Evolutionary conservation across 1,140 invertebrate genomes (phyloP).

Genomic region (Euwallacea fornicatus): DNA sequence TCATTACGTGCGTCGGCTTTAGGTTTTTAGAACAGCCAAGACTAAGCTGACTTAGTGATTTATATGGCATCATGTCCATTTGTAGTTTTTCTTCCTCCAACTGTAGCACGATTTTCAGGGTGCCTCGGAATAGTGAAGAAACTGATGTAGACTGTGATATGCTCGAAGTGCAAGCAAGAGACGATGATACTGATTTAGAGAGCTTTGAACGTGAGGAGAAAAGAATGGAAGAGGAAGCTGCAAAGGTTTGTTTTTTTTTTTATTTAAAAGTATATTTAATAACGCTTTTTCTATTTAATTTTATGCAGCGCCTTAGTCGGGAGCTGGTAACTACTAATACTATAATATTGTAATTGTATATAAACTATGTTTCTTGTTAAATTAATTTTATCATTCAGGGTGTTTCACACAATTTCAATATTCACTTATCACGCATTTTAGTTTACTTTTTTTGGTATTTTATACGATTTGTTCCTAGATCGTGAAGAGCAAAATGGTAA

Average conservation of each 20-base stretch:
- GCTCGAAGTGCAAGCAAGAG: constrained; percentile 44
- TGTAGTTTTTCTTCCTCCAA: constrained; percentile 10
- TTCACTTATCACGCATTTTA: no score
- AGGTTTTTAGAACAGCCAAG: no score
- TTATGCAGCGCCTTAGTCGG: constrained; percentile 46
- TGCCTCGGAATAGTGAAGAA: constrained; percentile 40
- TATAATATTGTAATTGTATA: no score
- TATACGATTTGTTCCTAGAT: no score
- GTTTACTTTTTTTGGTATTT: no score
- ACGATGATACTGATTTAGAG: constrained; percentile 52
- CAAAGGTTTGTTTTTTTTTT: constrained; percentile 43
- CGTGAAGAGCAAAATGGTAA: no score
- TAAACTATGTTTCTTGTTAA: constrained; percentile 10
- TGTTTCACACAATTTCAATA: no score
- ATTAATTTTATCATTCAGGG: no score
- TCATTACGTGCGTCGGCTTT: no score
- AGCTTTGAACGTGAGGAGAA: constrained; percentile 58
- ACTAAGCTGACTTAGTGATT: background rate
- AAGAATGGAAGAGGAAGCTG: constrained; percentile 56
- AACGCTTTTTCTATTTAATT: background rate
- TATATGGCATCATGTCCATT: background rate
- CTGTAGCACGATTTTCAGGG: constrained; percentile 28
- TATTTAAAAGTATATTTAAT: background rate
- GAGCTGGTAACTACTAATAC: constrained; percentile 46
- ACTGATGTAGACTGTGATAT: constrained; percentile 51